Conservation (phyloP, 2,888 invertebrate species). For the Ectobius pallidus region DNA sequence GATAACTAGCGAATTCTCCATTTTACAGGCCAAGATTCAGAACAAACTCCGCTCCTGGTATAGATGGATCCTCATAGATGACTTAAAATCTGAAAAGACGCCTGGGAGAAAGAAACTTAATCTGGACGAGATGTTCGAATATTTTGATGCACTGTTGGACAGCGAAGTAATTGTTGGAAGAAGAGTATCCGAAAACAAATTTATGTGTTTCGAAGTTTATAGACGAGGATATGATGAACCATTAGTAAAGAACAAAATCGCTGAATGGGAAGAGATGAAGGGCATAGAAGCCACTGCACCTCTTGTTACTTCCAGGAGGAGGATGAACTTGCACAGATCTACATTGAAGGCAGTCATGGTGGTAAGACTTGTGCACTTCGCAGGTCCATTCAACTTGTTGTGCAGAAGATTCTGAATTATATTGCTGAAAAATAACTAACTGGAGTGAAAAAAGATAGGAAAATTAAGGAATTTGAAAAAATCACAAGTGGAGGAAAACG, state of each 20-base stretch:
- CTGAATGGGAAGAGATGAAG: not conserved
- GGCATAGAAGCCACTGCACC: not conserved
- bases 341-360: conserved; percentile 10
- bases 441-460: too few species aligned
- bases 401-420: too few species aligned
- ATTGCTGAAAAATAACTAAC: too few species aligned
- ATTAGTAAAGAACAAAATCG: not conserved
- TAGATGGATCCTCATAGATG: not conserved
- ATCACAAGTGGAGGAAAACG: too few species aligned
- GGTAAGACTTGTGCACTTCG: not conserved
- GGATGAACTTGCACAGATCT: not conserved
- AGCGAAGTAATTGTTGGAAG: not conserved
- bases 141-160: not conserved
- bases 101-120: too few species aligned
- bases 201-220: not conserved
- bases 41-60: not conserved
- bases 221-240: not conserved
- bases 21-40: not conserved
- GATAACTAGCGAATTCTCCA: too few species aligned
- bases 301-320: not conserved
- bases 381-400: not conserved
- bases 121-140: too few species aligned
- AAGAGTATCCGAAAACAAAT: not conserved
- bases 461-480: too few species aligned
- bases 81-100: not conserved